These are phyloP conservation scores for Sericinus montela DNA, from an alignment of 2,888 invertebrate genomes.

Conservation along the genomic window DNA sequence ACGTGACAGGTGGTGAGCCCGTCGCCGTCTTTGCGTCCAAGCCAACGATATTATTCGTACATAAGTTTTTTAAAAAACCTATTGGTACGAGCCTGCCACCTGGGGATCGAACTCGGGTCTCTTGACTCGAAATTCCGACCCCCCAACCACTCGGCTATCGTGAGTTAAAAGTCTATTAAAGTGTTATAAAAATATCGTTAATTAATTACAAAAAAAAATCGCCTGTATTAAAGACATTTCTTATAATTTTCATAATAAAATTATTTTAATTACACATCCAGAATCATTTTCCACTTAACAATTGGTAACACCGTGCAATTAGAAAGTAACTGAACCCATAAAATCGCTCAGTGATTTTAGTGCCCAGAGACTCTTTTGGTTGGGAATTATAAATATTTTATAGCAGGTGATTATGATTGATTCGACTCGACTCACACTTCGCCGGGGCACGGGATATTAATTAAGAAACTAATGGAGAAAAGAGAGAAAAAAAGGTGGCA, in stretches of 20 bases:
- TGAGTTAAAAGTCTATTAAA: too few species aligned
- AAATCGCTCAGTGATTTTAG: constrained; percentile 19
- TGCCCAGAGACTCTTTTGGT: constrained; percentile 27
- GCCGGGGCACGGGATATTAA: constrained; percentile 58
- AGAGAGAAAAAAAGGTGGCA: constrained; percentile 45
- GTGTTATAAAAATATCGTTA: too few species aligned
- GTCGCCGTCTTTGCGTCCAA: too few species aligned
- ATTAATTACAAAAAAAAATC: too few species aligned
- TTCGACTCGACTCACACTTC: constrained; percentile 46
- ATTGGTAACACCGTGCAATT: constrained; percentile 18
- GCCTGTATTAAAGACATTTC: too few species aligned
- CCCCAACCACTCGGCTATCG: too few species aligned
- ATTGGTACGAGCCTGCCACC: too few species aligned
- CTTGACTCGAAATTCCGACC: too few species aligned
- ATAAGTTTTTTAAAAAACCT: too few species aligned
- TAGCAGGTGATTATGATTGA: constrained; percentile 70
- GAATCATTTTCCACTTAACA: constrained; percentile 15
- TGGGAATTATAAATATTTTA: constrained; percentile 53
- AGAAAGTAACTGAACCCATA: constrained; percentile 14
- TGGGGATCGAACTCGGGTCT: too few species aligned
- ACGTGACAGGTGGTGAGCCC: too few species aligned
- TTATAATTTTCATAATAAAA: neutral
- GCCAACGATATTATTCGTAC: too few species aligned
- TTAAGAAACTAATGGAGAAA: constrained; percentile 72
- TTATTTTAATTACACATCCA: neutral